phyloP scores from a whole-genome alignment of 1,140 invertebrate species.

The Latrodectus geometricus region DNA sequence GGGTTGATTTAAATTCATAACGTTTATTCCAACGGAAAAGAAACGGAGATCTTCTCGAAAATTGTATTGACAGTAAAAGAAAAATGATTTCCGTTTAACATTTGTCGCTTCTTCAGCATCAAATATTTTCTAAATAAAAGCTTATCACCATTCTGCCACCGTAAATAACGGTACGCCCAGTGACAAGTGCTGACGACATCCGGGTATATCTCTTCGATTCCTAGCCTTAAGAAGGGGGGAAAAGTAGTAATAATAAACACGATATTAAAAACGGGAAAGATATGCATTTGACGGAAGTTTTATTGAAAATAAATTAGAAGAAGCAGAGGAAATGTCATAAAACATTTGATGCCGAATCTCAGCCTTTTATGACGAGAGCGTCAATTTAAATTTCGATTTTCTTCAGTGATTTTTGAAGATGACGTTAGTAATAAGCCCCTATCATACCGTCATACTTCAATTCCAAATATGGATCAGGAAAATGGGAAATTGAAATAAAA shows the following conservation, averaged over 20 bases:
- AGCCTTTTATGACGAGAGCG: constrained; percentile 19
- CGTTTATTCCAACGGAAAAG: too few species aligned
- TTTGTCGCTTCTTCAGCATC: neutral
- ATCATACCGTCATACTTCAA: neutral
- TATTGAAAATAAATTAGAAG: constrained; percentile 34
- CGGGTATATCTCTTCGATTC: neutral
- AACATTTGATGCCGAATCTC: constrained; percentile 32
- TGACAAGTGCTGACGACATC: constrained; percentile 26
- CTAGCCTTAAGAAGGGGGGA: neutral
- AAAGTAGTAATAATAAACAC: constrained; percentile 12
- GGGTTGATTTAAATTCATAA: too few species aligned
- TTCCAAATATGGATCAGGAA: neutral
- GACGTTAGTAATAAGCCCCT: neutral
- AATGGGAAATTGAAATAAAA: neutral
- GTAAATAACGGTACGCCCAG: constrained; percentile 4
- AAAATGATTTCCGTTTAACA: neutral
- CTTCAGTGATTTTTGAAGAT: neutral
- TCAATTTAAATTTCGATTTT: constrained; percentile 30
- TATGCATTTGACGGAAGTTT: constrained; percentile 16
- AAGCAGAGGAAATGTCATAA: neutral
- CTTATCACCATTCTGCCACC: neutral
- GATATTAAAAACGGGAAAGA: constrained; percentile 20
- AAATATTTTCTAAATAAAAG: constrained; percentile 17
- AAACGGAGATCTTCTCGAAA: too few species aligned
- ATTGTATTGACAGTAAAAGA: neutral